Evolutionary conservation across 2,113 vertebrate species (phyloP), one percentile per base, ranked within the genome.

Genomic region (Aptenodytes forsteri): DNA sequence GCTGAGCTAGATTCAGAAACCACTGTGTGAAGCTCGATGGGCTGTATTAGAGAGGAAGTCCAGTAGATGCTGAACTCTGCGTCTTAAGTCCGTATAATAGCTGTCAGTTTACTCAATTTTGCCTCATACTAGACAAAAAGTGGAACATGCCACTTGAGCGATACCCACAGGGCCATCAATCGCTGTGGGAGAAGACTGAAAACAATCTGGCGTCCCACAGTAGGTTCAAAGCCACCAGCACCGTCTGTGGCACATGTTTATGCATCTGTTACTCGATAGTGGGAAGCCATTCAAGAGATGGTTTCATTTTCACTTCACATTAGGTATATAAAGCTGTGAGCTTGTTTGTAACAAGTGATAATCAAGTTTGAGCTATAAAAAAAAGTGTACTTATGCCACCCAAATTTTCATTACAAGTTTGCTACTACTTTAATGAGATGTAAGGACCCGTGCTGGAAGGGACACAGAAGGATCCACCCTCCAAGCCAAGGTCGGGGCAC

Each of bases 241-340:
- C 54, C 29, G 0, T 87, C 93, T 21, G 58, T 40, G 91, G 87
- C 87, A 91, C 95, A 65, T 55, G 55, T 67, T 94, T 54, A 76
- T 70, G 78, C 95, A 96, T 96, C 97, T 97, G 96, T 62, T 93
- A 30, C 27, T 87, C 93, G 42, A 0, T 42, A 40, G 81, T 62
- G 73, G 81, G 81, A 93, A 97, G 73, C 84, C 86, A 87, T 95
- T 96, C 94, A 96, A 93, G 91, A 96, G 94, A 96, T 91, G 96
- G 97, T 92, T 97, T 95, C 89, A 23, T 96, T 97, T 97, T 92
- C 95, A 94, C 91, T 97, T 91, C 42, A 66, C 54, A 47, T 91
- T 95, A 95, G 89, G 93, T 97, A 79, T 76, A 93, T 9, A 66
- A 89, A 95, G 73, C 87, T 76, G 61, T 44, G 40, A 89, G 72